Base-by-base conservation (phyloP, 2,113 vertebrate genomes). In the Procavia capensis region DNA sequence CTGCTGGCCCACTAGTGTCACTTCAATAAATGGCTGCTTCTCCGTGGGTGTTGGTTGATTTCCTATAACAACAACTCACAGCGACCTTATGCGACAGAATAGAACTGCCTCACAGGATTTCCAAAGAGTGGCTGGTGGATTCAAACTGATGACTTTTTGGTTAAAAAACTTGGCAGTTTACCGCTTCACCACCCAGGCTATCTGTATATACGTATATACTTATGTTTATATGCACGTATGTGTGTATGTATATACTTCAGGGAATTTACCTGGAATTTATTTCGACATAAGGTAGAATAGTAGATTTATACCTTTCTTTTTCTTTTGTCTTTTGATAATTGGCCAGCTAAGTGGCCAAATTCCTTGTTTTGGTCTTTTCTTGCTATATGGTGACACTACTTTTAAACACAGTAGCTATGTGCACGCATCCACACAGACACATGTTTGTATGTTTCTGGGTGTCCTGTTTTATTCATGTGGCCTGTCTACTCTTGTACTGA, bases 241-340 rank as follows among this genome's bases (percentile, higher is more conserved):
- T 50, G n/a, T n/a, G n/a, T n/a, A n/a, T n/a, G n/a, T n/a, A n/a
- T n/a, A 50, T 19, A 22, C 59, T 76, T 45, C 74, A 63, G 78
- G 61, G 81, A 47, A 59, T 92, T 85, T 20, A 74, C n/a, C 29
- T 96, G 66, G n/a, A 50, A 29, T 66, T 50, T 80, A 63, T 83
- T 93, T 94, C 74, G 34, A 85, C 5, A 8, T 70, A 47, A 85
- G 20, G 4, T n/a, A 13, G 41, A 10, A 74, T 27, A 22, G 45
- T 16, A 54, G 39, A 89, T 9, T 72, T 76, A 24, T 34, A 72
- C 47, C 1, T 24, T 8, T 34, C 20, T 95, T 82, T 80, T 68
- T 66, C 34, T 84, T 82, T 74, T 68, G 10, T 82, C 41, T 63
- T 88, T 78, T 85, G 24, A 54, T 59, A 90, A 88, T 79, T 93